Evolutionary conservation across 2,888 invertebrate genomes (phyloP).

Genomic region (Phania funesta): DNA sequence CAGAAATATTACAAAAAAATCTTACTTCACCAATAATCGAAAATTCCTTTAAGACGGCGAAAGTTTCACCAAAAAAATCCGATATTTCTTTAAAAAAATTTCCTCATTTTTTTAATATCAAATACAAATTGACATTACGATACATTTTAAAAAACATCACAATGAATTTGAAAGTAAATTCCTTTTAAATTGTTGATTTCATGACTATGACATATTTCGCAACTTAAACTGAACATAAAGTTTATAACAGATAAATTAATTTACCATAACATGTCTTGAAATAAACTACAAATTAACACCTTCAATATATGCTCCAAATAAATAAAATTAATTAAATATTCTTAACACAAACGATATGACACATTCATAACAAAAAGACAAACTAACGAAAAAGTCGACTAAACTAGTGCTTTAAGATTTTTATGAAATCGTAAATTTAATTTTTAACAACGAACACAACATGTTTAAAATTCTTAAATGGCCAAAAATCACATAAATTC

Average conservation of each 20-base stretch:
- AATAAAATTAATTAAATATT: conserved; percentile 47
- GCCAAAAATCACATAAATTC: conserved; percentile 53
- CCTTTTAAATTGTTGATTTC: neutral
- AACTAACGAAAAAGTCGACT: conserved; percentile 20
- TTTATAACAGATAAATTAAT: conserved; percentile 33
- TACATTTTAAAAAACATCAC: no score
- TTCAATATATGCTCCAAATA: conserved; percentile 44
- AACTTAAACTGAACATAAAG: neutral
- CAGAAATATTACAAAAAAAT: no score
- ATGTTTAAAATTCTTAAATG: conserved; percentile 58
- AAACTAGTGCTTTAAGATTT: conserved; percentile 13
- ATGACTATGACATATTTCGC: neutral
- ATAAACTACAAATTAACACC: conserved; percentile 42
- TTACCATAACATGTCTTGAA: conserved; percentile 30
- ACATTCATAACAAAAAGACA: conserved; percentile 42
- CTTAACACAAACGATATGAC: conserved; percentile 30
- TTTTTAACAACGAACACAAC: conserved; percentile 16
- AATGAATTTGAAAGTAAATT: neutral
- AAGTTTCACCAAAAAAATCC: no score
- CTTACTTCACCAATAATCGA: no score
- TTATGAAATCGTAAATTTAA: conserved; percentile 52
- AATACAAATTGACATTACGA: no score
- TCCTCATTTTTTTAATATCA: no score
- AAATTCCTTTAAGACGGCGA: no score
- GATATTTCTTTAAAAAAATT: no score